Conservation (phyloP, 2,888 invertebrate genomes). For the Bugulina stolonifera region DNA sequence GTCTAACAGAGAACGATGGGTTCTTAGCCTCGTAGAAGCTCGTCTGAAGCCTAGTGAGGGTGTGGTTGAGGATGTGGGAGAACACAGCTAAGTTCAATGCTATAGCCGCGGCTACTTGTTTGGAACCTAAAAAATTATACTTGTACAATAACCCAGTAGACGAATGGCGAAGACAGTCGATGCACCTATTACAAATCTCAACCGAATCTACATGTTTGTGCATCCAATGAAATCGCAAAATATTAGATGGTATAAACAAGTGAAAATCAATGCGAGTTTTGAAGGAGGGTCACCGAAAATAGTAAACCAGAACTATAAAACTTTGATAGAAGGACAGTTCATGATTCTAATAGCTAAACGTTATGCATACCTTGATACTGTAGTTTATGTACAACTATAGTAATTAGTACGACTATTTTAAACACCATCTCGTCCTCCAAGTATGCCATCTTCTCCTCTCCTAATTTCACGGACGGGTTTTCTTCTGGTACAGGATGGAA, state of each 20-base stretch:
- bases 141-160: too few relatives aligned
- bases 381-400: constrained; percentile 73
- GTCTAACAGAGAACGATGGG: background rate
- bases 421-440: constrained; percentile 65
- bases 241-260: too few relatives aligned
- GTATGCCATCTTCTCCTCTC: constrained; percentile 30
- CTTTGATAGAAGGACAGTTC: too few relatives aligned
- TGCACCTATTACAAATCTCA: too few relatives aligned
- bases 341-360: background rate
- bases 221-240: too few relatives aligned
- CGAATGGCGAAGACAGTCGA: too few relatives aligned
- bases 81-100: constrained; percentile 78
- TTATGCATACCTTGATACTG: constrained; percentile 54
- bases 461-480: constrained; percentile 31
- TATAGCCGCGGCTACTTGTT: constrained; percentile 73
- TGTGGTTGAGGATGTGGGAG: constrained; percentile 59
- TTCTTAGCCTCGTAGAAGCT: constrained; percentile 33
- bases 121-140: too few relatives aligned
- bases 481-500: constrained; percentile 57
- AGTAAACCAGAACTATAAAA: too few relatives aligned
- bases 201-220: too few relatives aligned
- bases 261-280: too few relatives aligned
- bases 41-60: constrained; percentile 47
- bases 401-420: constrained; percentile 73
- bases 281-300: too few relatives aligned